Evolutionary conservation across 2,113 vertebrate genomes (phyloP).

Genomic region (Chionodraco myersi): DNA sequence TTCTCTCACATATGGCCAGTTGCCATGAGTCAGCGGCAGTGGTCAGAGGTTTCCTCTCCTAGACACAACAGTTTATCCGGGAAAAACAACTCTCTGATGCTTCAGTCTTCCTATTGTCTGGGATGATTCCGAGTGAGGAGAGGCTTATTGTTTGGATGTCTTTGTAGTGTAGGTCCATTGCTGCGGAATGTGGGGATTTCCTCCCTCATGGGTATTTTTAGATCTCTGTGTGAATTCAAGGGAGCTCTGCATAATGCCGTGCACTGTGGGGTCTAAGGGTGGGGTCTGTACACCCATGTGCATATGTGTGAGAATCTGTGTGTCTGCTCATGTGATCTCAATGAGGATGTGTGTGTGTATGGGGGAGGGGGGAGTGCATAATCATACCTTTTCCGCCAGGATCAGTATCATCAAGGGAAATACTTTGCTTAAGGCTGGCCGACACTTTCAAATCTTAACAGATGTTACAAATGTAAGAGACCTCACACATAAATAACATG

Average conservation of each 20-base stretch:
- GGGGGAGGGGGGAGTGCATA: background rate
- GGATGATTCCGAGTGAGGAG: constrained; percentile 80
- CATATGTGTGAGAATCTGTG: constrained; percentile 67
- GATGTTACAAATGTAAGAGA: too few species aligned
- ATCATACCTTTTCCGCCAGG: background rate
- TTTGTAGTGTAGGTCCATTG: constrained; percentile 81
- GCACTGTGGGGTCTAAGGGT: constrained; percentile 68
- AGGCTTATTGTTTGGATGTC: constrained; percentile 80
- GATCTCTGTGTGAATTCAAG: constrained; percentile 76
- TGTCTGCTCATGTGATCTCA: constrained; percentile 50
- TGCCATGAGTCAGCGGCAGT: constrained; percentile 72
- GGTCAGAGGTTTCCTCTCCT: constrained; percentile 79
- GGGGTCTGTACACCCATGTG: constrained; percentile 53
- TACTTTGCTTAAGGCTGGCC: background rate
- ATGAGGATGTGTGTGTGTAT: constrained; percentile 30
- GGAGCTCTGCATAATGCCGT: constrained; percentile 61
- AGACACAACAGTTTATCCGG: constrained; percentile 85
- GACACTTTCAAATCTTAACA: background rate
- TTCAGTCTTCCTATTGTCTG: constrained; percentile 83
- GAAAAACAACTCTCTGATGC: constrained; percentile 80
- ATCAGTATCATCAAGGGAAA: background rate
- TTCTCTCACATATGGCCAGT: constrained; percentile 75
- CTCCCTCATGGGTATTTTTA: constrained; percentile 81
- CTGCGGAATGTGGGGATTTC: constrained; percentile 81
- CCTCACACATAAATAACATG: background rate